These are phyloP conservation scores for Phoeniculus purpureus DNA, from an alignment of 2,797 vertebrate genomes.

Conservation along the genomic window DNA sequence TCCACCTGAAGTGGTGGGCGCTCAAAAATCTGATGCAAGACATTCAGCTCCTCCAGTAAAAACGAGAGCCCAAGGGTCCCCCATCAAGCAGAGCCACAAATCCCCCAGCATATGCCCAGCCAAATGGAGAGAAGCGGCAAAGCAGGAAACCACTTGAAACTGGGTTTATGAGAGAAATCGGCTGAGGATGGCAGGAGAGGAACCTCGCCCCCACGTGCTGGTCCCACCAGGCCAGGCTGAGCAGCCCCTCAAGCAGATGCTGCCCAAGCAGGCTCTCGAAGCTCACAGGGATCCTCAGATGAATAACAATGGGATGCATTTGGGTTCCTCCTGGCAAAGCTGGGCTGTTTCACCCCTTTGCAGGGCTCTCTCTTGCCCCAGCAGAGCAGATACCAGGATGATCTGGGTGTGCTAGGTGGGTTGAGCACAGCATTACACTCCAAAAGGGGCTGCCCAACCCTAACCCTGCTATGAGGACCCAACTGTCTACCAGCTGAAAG, in stretches of 20 bases:
- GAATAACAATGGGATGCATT: rapidly evolving
- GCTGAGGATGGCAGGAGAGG: neutral
- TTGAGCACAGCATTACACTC: neutral
- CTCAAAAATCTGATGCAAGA: neutral
- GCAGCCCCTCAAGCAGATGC: neutral
- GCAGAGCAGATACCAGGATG: rapidly evolving
- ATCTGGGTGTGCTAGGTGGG: too few relatives aligned
- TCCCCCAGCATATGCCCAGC: neutral
- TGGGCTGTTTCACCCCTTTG: neutral
- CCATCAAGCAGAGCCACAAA: neutral
- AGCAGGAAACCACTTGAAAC: neutral
- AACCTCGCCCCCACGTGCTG: rapidly evolving
- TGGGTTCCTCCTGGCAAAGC: neutral
- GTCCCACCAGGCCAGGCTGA: neutral
- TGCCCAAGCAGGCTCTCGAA: neutral
- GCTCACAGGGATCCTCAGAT: rapidly evolving
- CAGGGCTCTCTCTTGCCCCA: neutral
- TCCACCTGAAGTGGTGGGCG: neutral
- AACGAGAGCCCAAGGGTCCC: neutral
- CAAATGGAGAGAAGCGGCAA: neutral
- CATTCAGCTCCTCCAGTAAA: neutral
- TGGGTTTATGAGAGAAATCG: rapidly evolving
- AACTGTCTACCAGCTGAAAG: neutral
- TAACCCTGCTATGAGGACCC: neutral
- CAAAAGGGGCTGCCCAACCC: neutral